A percentile compares a stretch with the other conserved stretches of the same genome.
These are phyloP conservation scores for Liparis tanakae DNA, from an alignment of 2,797 vertebrate genomes.

Conservation along the genomic window DNA sequence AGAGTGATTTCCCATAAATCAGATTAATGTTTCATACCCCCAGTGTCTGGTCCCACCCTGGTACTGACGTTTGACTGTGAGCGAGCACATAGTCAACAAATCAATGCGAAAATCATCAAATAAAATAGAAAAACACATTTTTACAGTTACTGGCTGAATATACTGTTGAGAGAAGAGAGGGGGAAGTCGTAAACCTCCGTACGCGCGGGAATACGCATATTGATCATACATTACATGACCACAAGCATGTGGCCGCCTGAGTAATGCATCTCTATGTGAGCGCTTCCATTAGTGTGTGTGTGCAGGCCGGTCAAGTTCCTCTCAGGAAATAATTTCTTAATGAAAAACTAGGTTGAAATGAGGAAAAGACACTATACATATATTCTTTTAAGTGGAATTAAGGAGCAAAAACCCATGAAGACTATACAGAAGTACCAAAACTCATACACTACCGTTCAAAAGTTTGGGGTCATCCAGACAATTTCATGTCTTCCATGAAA, in stretches of 20 bases:
- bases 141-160: neutral
- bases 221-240: neutral
- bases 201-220: neutral
- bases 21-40: neutral
- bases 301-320: neutral
- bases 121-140: neutral
- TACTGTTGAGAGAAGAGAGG: neutral
- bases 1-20: constrained; percentile 4
- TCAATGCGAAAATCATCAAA: neutral
- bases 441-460: too few relatives aligned
- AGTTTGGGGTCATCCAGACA: too few relatives aligned
- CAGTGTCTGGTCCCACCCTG: constrained; percentile 15
- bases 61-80: neutral
- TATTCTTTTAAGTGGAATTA: constrained; percentile 15
- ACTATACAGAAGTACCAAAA: constrained; percentile 3
- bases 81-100: neutral
- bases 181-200: neutral
- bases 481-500: too few relatives aligned
- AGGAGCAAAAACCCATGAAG: neutral
- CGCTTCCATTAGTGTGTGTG: constrained; percentile 1
- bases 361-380: neutral
- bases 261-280: constrained; percentile 22
- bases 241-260: neutral
- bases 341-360: neutral
- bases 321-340: neutral